These are phyloP conservation scores for Cepaea nemoralis DNA, from an alignment of 1,140 invertebrate genomes.

Conservation along the genomic window DNA sequence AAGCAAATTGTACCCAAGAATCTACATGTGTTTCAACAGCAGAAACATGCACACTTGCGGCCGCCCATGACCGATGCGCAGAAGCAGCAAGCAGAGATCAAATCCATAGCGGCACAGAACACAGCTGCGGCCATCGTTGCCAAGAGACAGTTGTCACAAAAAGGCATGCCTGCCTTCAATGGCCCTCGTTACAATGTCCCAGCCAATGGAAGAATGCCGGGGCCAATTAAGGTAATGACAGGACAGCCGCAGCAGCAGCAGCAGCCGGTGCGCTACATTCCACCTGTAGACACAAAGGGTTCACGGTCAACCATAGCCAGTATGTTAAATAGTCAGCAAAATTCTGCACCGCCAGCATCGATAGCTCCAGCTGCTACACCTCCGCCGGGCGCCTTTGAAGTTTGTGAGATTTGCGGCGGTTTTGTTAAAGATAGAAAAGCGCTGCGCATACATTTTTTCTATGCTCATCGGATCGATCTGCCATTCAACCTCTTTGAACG, in stretches of 20 bases:
- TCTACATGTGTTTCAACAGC: slow-evolving; percentile 33
- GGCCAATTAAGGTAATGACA: neutral
- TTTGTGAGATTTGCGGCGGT: slow-evolving; percentile 70
- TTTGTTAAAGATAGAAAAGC: slow-evolving; percentile 69
- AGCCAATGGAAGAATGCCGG: neutral
- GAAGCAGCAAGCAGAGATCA: slow-evolving; percentile 25
- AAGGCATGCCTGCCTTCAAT: neutral
- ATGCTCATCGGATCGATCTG: slow-evolving; percentile 68
- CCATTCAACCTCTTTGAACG: slow-evolving; percentile 60
- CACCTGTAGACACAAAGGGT: neutral
- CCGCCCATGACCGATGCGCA: slow-evolving; percentile 12
- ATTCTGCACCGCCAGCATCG: slow-evolving; percentile 17
- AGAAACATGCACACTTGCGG: slow-evolving; percentile 27
- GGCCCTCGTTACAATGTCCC: slow-evolving; percentile 7
- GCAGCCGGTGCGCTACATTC: slow-evolving; percentile 8
- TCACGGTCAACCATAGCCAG: slow-evolving; percentile 20
- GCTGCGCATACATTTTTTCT: slow-evolving; percentile 69
- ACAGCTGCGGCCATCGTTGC: slow-evolving; percentile 26
- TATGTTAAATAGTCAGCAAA: slow-evolving; percentile 28
- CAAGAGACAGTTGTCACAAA: slow-evolving; percentile 21
- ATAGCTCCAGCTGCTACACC: neutral
- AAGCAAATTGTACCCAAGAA: slow-evolving; percentile 51
- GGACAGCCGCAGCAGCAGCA: neutral
- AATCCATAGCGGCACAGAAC: slow-evolving; percentile 33
- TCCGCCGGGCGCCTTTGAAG: slow-evolving; percentile 64